Percentiles rank a stretch among this genome's conserved stretches.
Evolutionary conservation across 2,113 vertebrate species (phyloP).

Genomic region (Bufo bufo): DNA sequence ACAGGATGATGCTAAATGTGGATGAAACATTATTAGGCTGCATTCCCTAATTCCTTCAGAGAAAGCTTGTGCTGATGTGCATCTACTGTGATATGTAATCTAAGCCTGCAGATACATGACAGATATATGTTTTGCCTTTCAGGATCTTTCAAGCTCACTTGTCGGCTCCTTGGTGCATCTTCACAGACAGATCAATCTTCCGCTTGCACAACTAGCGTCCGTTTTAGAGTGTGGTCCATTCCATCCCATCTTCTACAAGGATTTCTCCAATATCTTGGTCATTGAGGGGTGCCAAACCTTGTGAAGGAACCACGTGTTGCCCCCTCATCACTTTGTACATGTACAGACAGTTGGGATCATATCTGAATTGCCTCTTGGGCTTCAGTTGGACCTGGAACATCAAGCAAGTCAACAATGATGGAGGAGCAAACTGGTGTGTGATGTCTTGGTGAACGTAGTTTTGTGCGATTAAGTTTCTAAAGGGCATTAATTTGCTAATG

Average conservation of each 20-base stretch:
- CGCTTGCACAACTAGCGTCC: not conserved
- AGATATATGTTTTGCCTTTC: constrained; percentile 19
- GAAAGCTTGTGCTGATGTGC: not conserved
- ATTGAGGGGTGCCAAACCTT: not conserved
- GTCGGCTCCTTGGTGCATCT: not conserved
- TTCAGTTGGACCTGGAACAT: constrained; percentile 7
- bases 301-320: not conserved
- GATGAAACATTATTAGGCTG: constrained; percentile 18
- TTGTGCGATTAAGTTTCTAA: not conserved
- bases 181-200: not conserved
- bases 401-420: not conserved
- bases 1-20: not conserved
- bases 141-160: constrained; percentile 3
- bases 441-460: not conserved
- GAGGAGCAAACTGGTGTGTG: not conserved
- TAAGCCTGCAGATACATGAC: constrained; percentile 30
- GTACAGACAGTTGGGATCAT: not conserved
- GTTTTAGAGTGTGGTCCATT: not conserved
- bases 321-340: not conserved
- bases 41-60: not conserved
- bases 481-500: not conserved
- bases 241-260: not conserved
- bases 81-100: constrained; percentile 5
- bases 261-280: not conserved
- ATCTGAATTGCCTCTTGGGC: not conserved